Conservation (phyloP, 2,888 invertebrate genomes). For the Dascillus cervinus region DNA sequence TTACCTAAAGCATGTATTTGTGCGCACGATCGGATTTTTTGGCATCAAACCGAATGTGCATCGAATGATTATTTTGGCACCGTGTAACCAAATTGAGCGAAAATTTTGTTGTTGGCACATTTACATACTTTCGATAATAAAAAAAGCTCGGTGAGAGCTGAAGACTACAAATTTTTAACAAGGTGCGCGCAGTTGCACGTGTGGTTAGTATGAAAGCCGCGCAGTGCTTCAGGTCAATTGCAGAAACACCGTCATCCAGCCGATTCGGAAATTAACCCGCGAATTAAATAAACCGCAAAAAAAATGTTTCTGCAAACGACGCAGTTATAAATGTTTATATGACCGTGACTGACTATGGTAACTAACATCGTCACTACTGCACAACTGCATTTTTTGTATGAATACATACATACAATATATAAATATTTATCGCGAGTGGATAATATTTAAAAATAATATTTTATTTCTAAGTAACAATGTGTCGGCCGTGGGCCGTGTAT, state of each 20-base stretch:
- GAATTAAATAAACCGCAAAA: neutral
- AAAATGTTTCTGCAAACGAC: neutral
- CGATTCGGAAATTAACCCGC: too few relatives aligned
- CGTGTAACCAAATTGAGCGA: too few relatives aligned
- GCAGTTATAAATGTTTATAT: conserved; percentile 19
- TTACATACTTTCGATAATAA: conserved; percentile 21
- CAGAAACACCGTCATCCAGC: conserved; percentile 7
- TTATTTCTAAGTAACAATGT: conserved; percentile 39
- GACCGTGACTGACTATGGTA: conserved; percentile 26
- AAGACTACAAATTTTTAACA: conserved; percentile 34
- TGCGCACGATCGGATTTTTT: conserved; percentile 2
- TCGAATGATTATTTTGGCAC: too few relatives aligned
- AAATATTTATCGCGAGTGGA: conserved; percentile 37
- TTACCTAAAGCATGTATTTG: conserved; percentile 14
- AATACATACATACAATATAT: conserved; percentile 33
- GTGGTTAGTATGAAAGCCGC: conserved; percentile 33
- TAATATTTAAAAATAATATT: conserved; percentile 38
- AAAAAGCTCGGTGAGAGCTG: conserved; percentile 18
- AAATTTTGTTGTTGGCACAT: conserved; percentile 8
- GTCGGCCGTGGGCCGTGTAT: conserved; percentile 28
- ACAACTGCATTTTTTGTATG: conserved; percentile 36
- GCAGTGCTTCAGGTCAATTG: conserved; percentile 24
- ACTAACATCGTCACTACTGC: conserved; percentile 30
- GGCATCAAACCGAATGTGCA: conserved; percentile 1
- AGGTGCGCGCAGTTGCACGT: conserved; percentile 37